Conservation (phyloP, 1,140 invertebrate species). For the Procambarus virginalis region DNA sequence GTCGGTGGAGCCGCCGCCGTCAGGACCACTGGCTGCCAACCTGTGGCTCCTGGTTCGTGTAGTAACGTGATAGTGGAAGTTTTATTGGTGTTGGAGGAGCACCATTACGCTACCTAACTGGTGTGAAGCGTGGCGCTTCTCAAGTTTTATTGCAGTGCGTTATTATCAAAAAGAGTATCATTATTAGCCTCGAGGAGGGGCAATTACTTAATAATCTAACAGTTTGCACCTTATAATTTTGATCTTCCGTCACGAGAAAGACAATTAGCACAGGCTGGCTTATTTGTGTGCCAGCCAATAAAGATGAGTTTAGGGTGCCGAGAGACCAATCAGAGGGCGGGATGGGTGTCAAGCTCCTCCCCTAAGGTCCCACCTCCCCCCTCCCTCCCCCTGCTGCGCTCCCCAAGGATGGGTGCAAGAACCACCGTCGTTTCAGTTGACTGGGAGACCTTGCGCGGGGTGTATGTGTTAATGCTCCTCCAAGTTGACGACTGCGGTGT, state of each 20-base stretch:
- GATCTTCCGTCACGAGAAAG: slow-evolving; percentile 52
- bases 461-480: slow-evolving; percentile 30
- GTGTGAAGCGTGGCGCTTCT: neutral
- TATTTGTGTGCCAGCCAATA: slow-evolving; percentile 43
- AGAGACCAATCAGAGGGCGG: slow-evolving; percentile 47
- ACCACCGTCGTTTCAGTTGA: slow-evolving; percentile 59
- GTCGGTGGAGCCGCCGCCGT: too few species aligned
- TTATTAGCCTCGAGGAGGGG: slow-evolving; percentile 19
- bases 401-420: slow-evolving; percentile 61
- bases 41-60: neutral
- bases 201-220: slow-evolving; percentile 35
- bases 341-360: slow-evolving; percentile 64
- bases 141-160: neutral
- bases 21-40: neutral
- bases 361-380: slow-evolving; percentile 51
- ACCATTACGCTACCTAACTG: neutral
- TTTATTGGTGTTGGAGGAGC: slow-evolving; percentile 3
- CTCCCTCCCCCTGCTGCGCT: slow-evolving; percentile 57
- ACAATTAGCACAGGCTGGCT: slow-evolving; percentile 48
- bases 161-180: neutral
- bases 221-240: slow-evolving; percentile 57
- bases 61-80: slow-evolving; percentile 16
- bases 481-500: neutral
- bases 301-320: slow-evolving; percentile 18
- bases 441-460: slow-evolving; percentile 16